phyloP scores from a whole-genome alignment of 2,797 vertebrate genomes.

The Telmatherina bonti region DNA sequence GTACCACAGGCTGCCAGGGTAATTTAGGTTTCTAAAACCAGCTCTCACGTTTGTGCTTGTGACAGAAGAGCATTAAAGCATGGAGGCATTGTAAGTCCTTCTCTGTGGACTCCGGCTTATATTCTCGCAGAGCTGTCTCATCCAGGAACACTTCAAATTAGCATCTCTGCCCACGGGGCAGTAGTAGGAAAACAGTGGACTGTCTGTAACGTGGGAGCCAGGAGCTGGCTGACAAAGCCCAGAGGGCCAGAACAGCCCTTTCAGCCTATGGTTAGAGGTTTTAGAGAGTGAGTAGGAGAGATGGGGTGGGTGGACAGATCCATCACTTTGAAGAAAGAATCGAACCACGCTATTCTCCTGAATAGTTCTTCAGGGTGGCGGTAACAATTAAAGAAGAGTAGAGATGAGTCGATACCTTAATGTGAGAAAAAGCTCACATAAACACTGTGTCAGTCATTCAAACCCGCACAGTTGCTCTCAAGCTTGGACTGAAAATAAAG shows the following conservation, averaged over 20 bases:
- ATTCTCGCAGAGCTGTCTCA: conserved; percentile 73
- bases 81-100: conserved; percentile 58
- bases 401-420: conserved; percentile 51
- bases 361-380: conserved; percentile 31
- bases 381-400: conserved; percentile 49
- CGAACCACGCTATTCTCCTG: conserved; percentile 30
- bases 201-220: conserved; percentile 70
- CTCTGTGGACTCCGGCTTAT: conserved; percentile 61
- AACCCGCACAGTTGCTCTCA: conserved; percentile 32
- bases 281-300: conserved; percentile 47
- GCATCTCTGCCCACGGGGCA: conserved; percentile 72
- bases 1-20: conserved; percentile 42
- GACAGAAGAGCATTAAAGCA: conserved; percentile 60
- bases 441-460: conserved; percentile 23
- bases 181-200: conserved; percentile 61
- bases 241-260: conserved; percentile 52
- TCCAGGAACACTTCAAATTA: conserved; percentile 77
- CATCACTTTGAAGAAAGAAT: conserved; percentile 44
- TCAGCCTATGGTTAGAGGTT: conserved; percentile 59
- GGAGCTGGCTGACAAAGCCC: conserved; percentile 73
- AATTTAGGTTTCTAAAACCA: conserved; percentile 65
- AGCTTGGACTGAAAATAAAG: neutral
- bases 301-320: conserved; percentile 59
- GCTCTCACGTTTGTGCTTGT: conserved; percentile 50
- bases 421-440: conserved; percentile 47